A percentile compares a stretch with the other conserved stretches of the same genome.
These are phyloP conservation scores for Monodelphis domestica DNA, from an alignment of 2,797 vertebrate genomes.

Conservation along the genomic window DNA sequence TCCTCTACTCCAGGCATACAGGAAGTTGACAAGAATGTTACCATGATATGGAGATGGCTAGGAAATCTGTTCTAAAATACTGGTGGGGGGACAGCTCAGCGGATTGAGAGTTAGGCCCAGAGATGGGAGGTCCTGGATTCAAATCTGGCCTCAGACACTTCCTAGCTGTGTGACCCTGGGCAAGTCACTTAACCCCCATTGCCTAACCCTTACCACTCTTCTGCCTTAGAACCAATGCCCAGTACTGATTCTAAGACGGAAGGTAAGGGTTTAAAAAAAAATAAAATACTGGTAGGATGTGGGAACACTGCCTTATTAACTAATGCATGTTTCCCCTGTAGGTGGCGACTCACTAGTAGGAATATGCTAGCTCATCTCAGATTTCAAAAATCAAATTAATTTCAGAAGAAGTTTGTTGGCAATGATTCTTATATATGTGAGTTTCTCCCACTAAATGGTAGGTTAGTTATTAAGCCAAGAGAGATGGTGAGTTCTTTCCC, in stretches of 20 bases:
- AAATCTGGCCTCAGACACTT: too few relatives aligned
- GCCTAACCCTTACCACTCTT: too few relatives aligned
- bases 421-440: neutral
- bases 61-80: constrained; percentile 22
- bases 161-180: too few relatives aligned
- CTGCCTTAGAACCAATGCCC: too few relatives aligned
- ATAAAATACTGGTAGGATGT: constrained; percentile 13
- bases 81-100: too few relatives aligned
- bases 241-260: too few relatives aligned
- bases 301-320: neutral
- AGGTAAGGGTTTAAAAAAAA: too few relatives aligned
- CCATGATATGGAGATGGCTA: constrained; percentile 35
- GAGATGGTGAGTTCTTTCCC: neutral
- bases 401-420: constrained; percentile 14
- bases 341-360: constrained; percentile 58
- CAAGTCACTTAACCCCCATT: too few relatives aligned
- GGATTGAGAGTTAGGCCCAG: too few relatives aligned
- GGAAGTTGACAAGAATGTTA: constrained; percentile 7
- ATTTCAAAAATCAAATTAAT: neutral
- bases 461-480: neutral
- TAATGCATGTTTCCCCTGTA: constrained; percentile 60
- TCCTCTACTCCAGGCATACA: constrained; percentile 8
- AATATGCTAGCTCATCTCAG: constrained; percentile 65
- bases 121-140: too few relatives aligned
- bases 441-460: neutral